These are phyloP conservation scores for Lottia scabra DNA, from an alignment of 2,888 invertebrate species.

Conservation along the genomic window DNA sequence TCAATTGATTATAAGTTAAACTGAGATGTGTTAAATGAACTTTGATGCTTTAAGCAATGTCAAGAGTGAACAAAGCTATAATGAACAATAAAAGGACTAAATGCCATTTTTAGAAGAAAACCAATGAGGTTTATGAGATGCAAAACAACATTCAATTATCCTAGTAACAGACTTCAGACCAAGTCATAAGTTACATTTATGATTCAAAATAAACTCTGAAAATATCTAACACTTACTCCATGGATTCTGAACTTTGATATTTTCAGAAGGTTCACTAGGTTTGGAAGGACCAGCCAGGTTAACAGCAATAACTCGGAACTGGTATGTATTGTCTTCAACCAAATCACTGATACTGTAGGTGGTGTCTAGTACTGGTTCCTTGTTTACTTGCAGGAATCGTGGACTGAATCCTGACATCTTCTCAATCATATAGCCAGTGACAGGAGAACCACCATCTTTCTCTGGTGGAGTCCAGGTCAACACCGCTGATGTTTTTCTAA, in stretches of 20 bases:
- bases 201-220: too few species aligned
- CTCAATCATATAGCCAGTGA: conserved; percentile 66
- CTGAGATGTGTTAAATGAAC: too few species aligned
- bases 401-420: conserved; percentile 56
- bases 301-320: conserved; percentile 66
- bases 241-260: conserved; percentile 65
- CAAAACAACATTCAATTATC: too few species aligned
- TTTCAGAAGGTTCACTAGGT: conserved; percentile 59
- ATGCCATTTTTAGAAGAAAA: too few species aligned
- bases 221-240: conserved; percentile 53
- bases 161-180: too few species aligned
- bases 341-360: conserved; percentile 48
- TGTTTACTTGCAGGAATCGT: conserved; percentile 61
- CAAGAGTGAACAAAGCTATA: too few species aligned
- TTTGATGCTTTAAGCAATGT: too few species aligned
- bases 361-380: conserved; percentile 50
- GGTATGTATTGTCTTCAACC: conserved; percentile 59
- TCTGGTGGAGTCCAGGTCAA: conserved; percentile 70
- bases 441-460: conserved; percentile 67
- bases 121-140: too few species aligned
- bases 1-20: too few species aligned
- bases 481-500: conserved; percentile 52
- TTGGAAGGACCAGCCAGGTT: conserved; percentile 89
- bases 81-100: too few species aligned
- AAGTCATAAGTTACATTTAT: too few species aligned